Evolutionary conservation across 2,797 vertebrate species (phyloP), one percentile per base, ranked within the genome.

Genomic region (Alectoris magna): DNA sequence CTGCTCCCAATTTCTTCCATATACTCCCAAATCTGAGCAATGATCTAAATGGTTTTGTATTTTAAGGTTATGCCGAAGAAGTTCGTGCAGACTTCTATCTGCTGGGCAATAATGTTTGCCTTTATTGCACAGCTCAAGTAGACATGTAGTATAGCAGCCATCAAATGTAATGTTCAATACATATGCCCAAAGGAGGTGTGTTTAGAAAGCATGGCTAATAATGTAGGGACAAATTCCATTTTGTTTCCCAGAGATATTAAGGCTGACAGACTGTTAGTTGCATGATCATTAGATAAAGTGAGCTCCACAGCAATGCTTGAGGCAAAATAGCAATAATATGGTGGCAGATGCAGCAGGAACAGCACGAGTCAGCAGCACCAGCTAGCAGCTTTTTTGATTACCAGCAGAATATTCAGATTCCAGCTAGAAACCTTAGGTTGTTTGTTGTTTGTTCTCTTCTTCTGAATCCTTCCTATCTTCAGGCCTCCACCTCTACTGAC

Each of bases 221-320:
- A 69, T 48, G 87, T 82, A 82, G 64, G 81, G 90, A 93, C 79
- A 93, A 93, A 92, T 91, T 83, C 84, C 66, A 71, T 90, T 91
- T 85, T 88, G 78, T 94, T 96, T 95, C 91, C 75, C 0, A 0
- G 43, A 93, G 95, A 93, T 89, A 93, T 53, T 63, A 78, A 90
- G 44, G 88, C 66, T 90, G 88, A 91, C 93, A 94, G 93, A 89
- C 93, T 94, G 90, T 88, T 96, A 84, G 86, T 94, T 94, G 91
- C 81, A 76, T 94, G 93, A 96, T 96, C 93, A 91, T 95, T 95
- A 93, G 78, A 84, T 94, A 70, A 96, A 93, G 90, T 90, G 91
- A 93, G 64, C 75, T 94, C 72, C 77, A 95, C 72, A 85, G 92
- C 59, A 83, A 59, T 73, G 94, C 92, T 93, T 64, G 66, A 94